Conservation (phyloP, 2,113 vertebrate species). For the Nothobranchius furzeri region DNA sequence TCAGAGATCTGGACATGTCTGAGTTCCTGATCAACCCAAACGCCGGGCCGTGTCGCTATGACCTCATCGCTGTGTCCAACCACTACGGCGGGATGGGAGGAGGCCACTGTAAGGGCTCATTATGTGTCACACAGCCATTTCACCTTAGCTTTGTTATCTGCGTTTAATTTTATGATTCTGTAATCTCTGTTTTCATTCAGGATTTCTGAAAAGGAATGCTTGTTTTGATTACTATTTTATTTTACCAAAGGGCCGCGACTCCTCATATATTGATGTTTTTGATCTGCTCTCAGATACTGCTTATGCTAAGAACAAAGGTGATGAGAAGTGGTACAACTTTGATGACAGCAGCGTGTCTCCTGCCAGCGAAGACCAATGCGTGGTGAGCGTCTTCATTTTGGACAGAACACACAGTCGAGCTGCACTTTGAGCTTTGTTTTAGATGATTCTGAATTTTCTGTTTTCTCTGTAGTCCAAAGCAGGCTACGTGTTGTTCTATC, state of each 20-base stretch:
- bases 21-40: conserved; percentile 99
- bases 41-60: conserved; percentile 92
- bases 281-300: conserved; percentile 86
- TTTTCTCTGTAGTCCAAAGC: conserved; percentile 89
- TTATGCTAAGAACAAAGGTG: conserved; percentile 96
- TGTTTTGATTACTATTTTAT: too few species aligned
- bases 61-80: conserved; percentile 98
- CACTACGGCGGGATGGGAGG: conserved; percentile 99
- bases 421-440: background rate
- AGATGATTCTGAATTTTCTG: background rate
- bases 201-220: too few species aligned
- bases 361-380: conserved; percentile 94
- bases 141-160: too few species aligned
- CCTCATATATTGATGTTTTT: background rate
- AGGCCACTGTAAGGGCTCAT: conserved; percentile 90
- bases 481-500: conserved; percentile 97
- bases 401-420: background rate
- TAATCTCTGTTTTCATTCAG: too few species aligned
- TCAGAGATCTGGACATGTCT: conserved; percentile 97
- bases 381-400: conserved; percentile 82
- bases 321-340: conserved; percentile 97
- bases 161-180: too few species aligned
- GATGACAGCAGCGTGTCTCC: conserved; percentile 96
- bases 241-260: background rate
- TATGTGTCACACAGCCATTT: too few species aligned